Evolutionary conservation across 2,888 invertebrate genomes (phyloP).

Genomic region (Mythimna impura): DNA sequence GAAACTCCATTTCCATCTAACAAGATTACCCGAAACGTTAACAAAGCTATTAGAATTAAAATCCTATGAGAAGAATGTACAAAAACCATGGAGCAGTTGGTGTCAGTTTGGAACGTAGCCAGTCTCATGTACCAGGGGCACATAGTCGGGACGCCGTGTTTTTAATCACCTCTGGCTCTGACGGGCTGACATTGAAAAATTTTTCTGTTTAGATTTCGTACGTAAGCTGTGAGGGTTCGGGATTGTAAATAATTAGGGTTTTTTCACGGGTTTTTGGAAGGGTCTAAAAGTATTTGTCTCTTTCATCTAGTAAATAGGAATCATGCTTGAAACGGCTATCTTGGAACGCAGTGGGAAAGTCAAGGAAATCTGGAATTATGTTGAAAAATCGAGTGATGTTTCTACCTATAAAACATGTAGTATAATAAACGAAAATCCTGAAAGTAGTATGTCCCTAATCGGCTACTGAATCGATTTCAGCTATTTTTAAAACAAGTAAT

Average conservation of each 20-base stretch:
- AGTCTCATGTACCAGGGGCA: conserved; percentile 60
- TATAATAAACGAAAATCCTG: too few relatives aligned
- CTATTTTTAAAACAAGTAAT: too few relatives aligned
- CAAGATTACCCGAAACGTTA: conserved; percentile 52
- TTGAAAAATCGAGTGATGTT: neutral
- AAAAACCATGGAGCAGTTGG: conserved; percentile 60
- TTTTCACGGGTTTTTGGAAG: conserved; percentile 7
- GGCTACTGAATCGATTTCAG: too few relatives aligned
- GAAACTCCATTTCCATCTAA: conserved; percentile 51
- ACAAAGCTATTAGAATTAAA: conserved; percentile 63
- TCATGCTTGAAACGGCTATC: neutral
- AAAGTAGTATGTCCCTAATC: too few relatives aligned
- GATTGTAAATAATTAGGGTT: conserved; percentile 37
- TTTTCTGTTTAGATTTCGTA: conserved; percentile 50
- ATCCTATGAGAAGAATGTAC: conserved; percentile 56
- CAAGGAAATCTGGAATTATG: neutral
- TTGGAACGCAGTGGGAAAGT: neutral
- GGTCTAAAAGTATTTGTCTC: neutral
- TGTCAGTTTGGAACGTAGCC: conserved; percentile 65
- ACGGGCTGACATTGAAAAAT: conserved; percentile 66
- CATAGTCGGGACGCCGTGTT: conserved; percentile 50
- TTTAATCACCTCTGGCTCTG: conserved; percentile 64
- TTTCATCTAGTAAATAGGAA: neutral
- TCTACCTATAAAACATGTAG: neutral
- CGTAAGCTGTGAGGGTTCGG: conserved; percentile 12